Conservation (phyloP, 2,113 vertebrate genomes). For the Callocephalon fimbriatum region DNA sequence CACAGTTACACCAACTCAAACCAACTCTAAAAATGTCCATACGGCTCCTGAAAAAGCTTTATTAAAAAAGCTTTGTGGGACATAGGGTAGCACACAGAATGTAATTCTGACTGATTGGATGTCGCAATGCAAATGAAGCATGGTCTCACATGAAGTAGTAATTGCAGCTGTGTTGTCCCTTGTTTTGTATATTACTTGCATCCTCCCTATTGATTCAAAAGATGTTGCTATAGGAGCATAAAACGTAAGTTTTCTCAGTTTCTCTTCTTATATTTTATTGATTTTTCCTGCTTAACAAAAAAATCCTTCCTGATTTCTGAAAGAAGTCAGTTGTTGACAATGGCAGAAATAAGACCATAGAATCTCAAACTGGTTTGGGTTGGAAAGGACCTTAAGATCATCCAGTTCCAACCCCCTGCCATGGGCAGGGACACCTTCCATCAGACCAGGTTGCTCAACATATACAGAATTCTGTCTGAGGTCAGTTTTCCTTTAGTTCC, state of each 20-base stretch:
- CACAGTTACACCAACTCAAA: too few species aligned
- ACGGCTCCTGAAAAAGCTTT: too few species aligned
- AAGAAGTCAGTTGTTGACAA: not conserved
- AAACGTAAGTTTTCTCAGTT: not conserved
- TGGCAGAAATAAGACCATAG: not conserved
- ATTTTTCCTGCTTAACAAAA: not conserved
- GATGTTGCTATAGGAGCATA: not conserved
- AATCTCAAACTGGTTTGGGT: not conserved
- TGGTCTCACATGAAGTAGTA: not conserved
- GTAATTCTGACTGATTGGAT: slow-evolving; percentile 48
- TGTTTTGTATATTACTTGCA: not conserved
- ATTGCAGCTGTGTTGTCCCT: not conserved
- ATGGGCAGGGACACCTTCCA: not conserved
- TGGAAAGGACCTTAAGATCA: not conserved
- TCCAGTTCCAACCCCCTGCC: not conserved
- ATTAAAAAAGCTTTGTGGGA: not conserved
- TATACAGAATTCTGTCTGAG: not conserved
- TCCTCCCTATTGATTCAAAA: not conserved
- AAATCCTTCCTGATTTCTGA: not conserved
- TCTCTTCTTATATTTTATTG: slow-evolving; percentile 3
- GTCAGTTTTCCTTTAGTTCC: not conserved
- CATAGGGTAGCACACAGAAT: slow-evolving; percentile 25
- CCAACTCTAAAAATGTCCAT: too few species aligned
- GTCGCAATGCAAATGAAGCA: slow-evolving; percentile 37
- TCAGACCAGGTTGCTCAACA: not conserved